These are phyloP conservation scores for Nymphalis polychloros DNA, from an alignment of 2,888 invertebrate genomes.

Conservation along the genomic window DNA sequence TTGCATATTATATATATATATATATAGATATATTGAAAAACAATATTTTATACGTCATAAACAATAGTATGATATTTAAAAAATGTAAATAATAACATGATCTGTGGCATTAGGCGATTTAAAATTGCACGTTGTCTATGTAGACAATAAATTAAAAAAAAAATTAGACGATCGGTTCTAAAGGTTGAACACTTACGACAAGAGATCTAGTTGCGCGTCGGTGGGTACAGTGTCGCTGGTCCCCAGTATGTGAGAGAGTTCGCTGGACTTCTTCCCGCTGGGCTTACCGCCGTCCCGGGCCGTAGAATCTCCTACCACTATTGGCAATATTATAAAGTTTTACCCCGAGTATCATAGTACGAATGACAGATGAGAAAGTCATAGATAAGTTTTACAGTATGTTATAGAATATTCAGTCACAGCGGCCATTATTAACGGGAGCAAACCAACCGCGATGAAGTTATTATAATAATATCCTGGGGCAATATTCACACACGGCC, in stretches of 20 bases:
- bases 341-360: no score
- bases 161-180: not conserved
- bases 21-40: constrained; percentile 17
- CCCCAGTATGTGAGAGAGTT: constrained; percentile 94
- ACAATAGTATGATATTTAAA: not conserved
- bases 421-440: no score
- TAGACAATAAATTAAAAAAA: not conserved
- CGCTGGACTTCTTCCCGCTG: constrained; percentile 85
- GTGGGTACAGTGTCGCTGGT: constrained; percentile 90
- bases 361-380: no score
- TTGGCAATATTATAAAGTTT: not conserved
- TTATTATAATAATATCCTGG: no score
- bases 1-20: constrained; percentile 34
- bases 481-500: no score
- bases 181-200: constrained; percentile 76
- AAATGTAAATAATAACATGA: constrained; percentile 8
- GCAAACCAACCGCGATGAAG: no score
- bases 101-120: constrained; percentile 1
- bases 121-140: not conserved
- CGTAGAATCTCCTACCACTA: constrained; percentile 88
- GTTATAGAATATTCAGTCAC: no score
- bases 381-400: no score
- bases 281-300: constrained; percentile 85
- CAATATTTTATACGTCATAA: not conserved
- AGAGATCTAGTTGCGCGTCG: constrained; percentile 88